Percentiles rank a stretch among this genome's conserved stretches.
Conservation (phyloP, 2,113 vertebrate genomes). For the Prunella himalayana region DNA sequence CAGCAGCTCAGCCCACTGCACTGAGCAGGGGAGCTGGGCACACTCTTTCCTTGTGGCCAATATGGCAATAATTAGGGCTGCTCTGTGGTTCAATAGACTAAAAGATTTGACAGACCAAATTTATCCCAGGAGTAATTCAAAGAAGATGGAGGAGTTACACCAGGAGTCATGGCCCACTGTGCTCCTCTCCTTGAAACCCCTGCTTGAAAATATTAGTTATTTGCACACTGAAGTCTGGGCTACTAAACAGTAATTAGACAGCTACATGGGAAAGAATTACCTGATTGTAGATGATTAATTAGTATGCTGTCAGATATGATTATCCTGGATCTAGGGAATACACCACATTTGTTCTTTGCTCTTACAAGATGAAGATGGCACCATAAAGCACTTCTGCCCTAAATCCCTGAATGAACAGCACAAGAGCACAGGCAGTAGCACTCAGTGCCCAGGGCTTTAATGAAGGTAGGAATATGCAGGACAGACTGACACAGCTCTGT, state of each 20-base stretch:
- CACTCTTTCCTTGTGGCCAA: neutral
- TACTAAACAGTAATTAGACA: slow-evolving; percentile 39
- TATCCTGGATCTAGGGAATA: slow-evolving; percentile 35
- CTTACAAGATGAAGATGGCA: neutral
- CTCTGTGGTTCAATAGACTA: neutral
- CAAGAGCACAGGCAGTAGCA: neutral
- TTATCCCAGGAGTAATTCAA: neutral
- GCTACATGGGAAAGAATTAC: slow-evolving; percentile 36
- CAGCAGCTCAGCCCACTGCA: neutral
- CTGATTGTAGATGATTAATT: slow-evolving; percentile 42
- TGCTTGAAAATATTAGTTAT: neutral
- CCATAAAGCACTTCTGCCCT: neutral
- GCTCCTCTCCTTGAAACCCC: neutral
- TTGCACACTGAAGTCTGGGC: neutral
- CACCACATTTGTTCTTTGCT: neutral
- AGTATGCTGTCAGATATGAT: slow-evolving; percentile 1
- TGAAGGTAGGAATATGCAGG: neutral
- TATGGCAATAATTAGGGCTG: neutral
- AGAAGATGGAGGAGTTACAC: neutral
- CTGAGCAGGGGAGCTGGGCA: neutral
- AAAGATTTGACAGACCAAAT: neutral
- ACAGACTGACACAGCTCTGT: neutral
- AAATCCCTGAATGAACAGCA: neutral
- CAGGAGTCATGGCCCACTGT: neutral
- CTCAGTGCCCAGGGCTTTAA: neutral